Evolutionary conservation across 2,113 vertebrate genomes (phyloP).

Genomic region (Thermophis baileyi): DNA sequence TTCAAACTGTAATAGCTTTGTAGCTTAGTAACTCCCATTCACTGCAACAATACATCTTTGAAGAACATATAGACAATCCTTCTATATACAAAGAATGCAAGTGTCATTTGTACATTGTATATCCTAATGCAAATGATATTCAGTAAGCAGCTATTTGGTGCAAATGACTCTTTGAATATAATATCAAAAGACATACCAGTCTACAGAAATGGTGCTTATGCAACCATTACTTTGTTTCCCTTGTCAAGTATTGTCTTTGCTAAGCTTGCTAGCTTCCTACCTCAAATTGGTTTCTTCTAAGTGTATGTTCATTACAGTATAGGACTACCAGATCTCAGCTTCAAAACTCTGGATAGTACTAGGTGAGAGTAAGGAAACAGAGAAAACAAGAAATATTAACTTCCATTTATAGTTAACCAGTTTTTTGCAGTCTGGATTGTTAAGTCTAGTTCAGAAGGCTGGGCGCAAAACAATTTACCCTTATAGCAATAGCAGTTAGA

Average conservation of each 20-base stretch:
- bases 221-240: constrained; percentile 25
- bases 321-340: background rate
- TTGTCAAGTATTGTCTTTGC: constrained; percentile 14
- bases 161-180: constrained; percentile 1
- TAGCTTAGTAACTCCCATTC: background rate
- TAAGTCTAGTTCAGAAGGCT: background rate
- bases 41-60: background rate
- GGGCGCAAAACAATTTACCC: background rate
- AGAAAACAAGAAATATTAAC: background rate
- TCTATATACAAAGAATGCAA: constrained; percentile 31
- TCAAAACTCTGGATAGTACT: background rate
- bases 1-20: background rate
- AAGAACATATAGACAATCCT: constrained; percentile 6
- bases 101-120: constrained; percentile 8
- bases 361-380: background rate
- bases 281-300: background rate
- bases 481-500: too few species aligned
- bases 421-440: background rate
- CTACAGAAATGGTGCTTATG: constrained; percentile 18
- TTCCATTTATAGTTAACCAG: background rate
- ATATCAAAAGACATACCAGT: constrained; percentile 13
- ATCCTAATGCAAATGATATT: constrained; percentile 20
- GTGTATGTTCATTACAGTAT: background rate
- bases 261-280: background rate
- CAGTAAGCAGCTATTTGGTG: constrained; percentile 28